These are phyloP conservation scores for Perizoma flavofasciatum DNA, from an alignment of 2,888 invertebrate genomes.

Conservation along the genomic window DNA sequence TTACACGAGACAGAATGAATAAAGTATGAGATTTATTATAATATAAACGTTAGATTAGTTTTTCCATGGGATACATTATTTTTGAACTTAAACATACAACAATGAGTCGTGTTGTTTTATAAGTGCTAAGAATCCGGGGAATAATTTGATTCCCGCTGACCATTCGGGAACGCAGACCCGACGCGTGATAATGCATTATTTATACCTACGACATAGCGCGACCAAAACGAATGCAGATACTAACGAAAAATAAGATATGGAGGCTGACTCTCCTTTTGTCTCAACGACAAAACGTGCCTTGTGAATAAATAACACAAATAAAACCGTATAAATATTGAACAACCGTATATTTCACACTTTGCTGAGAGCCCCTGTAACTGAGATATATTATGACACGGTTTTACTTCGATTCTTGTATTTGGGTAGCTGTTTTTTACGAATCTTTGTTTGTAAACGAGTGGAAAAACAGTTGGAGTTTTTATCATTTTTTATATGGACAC, in stretches of 20 bases:
- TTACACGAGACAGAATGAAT: conserved; percentile 36
- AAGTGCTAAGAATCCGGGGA: conserved; percentile 59
- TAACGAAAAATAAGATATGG: conserved; percentile 75
- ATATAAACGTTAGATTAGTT: conserved; percentile 40
- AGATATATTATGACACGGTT: conserved; percentile 77
- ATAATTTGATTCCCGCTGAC: conserved; percentile 70
- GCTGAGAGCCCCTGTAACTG: conserved; percentile 63
- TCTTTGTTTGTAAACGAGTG: conserved; percentile 77
- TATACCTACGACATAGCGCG: conserved; percentile 72
- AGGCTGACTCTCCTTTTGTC: conserved; percentile 66
- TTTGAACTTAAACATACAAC: conserved; percentile 31
- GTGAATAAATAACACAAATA: conserved; percentile 81
- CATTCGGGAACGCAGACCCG: conserved; percentile 57
- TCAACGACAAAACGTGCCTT: conserved; percentile 71
- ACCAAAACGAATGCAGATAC: conserved; percentile 79
- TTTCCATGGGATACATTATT: conserved; percentile 29
- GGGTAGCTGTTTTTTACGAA: conserved; percentile 65
- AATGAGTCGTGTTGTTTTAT: conserved; percentile 52
- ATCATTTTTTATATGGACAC: conserved; percentile 44
- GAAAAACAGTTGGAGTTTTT: conserved; percentile 63
- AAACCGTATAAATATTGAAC: conserved; percentile 81
- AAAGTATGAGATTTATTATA: conserved; percentile 40
- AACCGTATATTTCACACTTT: conserved; percentile 81
- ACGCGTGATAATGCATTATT: conserved; percentile 83
- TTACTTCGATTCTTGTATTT: conserved; percentile 66